Base-by-base conservation (phyloP, 2,888 invertebrate genomes). In the Pristionchus entomophagus region DNA sequence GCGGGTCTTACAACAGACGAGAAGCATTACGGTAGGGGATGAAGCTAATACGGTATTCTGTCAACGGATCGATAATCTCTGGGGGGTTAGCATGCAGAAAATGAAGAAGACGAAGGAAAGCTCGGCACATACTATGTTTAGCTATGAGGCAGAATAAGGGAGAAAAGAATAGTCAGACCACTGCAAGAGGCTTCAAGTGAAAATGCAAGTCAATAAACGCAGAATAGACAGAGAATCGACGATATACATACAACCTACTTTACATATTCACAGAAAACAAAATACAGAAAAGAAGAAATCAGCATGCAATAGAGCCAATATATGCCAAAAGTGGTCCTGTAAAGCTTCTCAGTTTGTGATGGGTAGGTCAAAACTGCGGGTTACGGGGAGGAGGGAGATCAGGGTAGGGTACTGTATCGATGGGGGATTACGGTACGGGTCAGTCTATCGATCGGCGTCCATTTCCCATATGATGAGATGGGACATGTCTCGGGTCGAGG, bases 391-490 rank as follows among this genome's bases (percentile, higher is more conserved):
- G n/a, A n/a, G n/a, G 26, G 73, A 73, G 73, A 45, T 38, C 38
- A 73, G 41, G 45, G 45, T 45, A 45, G 14, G 6, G 26, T n/a
- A 78, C 38, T 78, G 32, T 32, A 26, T 78, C 8, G 49, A 45
- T 14, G 35, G 26, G n/a, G 32, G 45, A 10, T 6, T 78, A 49
- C 49, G 56, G 82, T 35, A n/a, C n/a, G n/a, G n/a, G n/a, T n/a
- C n/a, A 83, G 26, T 29, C 32, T 51, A 80, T 80, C 78, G 84
- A 84, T 88, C 91, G 45, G 91, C 91, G 73, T 93, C 93, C 19
- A 91, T 87, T 87, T 93, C 93, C 93, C 93, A 93, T 65, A 92
- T 91, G 69, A 93, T 92, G 29, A 93, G 77, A 86, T 93, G 93
- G 6, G 91, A 91, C 91, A 93, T 90, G 87, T 93, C 92, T 38